A percentile compares a stretch with the other conserved stretches of the same genome.
Conservation (phyloP, 1,140 invertebrate genomes). For the Rhopalosiphum maidis region DNA sequence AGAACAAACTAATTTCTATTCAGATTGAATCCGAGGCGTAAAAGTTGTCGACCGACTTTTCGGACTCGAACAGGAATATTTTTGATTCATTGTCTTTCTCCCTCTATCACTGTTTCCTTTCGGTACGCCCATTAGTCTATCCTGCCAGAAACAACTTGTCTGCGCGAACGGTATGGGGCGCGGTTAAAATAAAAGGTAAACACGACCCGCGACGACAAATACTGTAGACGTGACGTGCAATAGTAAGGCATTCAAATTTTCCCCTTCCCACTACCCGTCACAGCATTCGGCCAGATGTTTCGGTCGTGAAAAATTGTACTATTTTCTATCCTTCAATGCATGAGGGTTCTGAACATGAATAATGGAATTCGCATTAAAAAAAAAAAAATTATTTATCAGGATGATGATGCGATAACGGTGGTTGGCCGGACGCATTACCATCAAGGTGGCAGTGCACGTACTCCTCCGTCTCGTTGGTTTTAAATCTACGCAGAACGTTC, state of each 20-base stretch:
- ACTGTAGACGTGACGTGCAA: conserved; percentile 29
- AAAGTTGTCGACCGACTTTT: conserved; percentile 34
- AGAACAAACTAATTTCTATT: conserved; percentile 34
- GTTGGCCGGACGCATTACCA: neutral
- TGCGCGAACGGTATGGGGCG: neutral
- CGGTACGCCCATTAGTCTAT: neutral
- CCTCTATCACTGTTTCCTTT: neutral
- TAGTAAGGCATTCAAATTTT: conserved; percentile 12
- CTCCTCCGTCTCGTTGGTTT: neutral
- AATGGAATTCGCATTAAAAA: conserved; percentile 6
- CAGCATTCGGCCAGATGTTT: neutral
- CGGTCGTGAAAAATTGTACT: neutral
- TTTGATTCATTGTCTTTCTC: neutral
- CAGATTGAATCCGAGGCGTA: conserved; percentile 2
- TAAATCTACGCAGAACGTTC: neutral
- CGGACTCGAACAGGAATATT: neutral
- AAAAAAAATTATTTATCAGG: neutral
- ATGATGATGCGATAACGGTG: neutral
- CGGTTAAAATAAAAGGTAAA: conserved; percentile 36
- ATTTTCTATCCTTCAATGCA: neutral
- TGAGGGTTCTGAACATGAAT: conserved; percentile 3
- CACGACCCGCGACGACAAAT: conserved; percentile 27
- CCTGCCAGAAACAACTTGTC: neutral
- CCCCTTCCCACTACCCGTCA: neutral
- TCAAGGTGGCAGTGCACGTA: conserved; percentile 10